These are phyloP conservation scores for Pantherophis vulpinus DNA, from an alignment of 2,797 vertebrate species.

Conservation along the genomic window DNA sequence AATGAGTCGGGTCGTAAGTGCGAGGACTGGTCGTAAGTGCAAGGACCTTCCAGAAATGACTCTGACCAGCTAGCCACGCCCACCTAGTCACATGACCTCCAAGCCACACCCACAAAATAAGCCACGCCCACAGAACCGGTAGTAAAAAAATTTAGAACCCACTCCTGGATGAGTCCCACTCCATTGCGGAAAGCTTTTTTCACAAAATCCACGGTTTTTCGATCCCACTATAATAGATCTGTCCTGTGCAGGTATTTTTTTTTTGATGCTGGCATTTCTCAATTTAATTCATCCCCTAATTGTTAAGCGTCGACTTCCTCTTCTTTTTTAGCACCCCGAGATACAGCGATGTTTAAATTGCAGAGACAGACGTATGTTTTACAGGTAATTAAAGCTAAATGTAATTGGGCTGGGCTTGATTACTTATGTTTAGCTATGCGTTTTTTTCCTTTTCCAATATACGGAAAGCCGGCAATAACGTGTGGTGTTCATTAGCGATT, in stretches of 20 bases:
- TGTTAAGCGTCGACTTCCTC: neutral
- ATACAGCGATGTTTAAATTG: neutral
- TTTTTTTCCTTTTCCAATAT: neutral
- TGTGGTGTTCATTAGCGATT: neutral
- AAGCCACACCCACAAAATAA: no score
- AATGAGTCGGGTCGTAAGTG: no score
- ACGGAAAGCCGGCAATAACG: neutral
- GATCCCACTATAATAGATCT: neutral
- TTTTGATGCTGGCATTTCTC: neutral
- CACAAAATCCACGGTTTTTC: no score
- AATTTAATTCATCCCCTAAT: neutral
- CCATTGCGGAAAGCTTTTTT: no score
- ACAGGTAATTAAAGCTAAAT: conserved; percentile 21
- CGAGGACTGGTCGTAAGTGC: no score
- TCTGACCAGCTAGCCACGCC: no score
- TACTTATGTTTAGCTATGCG: neutral
- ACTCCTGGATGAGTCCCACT: no score
- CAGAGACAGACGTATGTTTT: conserved; percentile 56
- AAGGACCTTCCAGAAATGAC: no score
- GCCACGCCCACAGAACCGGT: no score
- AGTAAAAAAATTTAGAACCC: no score
- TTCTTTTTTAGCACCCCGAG: neutral
- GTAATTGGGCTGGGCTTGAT: neutral
- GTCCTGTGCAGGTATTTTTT: neutral
- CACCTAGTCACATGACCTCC: no score